Evolutionary conservation across 2,888 invertebrate genomes (phyloP).

Genomic region (Phanerotoma sp.): DNA sequence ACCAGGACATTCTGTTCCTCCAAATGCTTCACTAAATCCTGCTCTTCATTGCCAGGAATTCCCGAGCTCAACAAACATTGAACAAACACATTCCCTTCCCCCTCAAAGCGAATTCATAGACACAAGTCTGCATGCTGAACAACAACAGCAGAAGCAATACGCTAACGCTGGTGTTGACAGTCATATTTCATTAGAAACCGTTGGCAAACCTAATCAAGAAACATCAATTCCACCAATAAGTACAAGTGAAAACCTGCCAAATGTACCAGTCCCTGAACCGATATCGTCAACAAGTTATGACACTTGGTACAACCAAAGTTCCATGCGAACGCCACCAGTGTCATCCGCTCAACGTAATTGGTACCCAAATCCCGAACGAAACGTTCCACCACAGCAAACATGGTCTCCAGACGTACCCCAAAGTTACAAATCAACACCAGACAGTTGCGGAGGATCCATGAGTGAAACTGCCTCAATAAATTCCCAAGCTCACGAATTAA

Average conservation of each 20-base stretch:
- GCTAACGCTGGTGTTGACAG: too few relatives aligned
- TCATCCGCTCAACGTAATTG: constrained; percentile 38
- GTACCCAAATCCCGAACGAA: constrained; percentile 40
- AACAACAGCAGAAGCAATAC: too few relatives aligned
- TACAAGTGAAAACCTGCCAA: too few relatives aligned
- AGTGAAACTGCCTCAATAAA: background rate
- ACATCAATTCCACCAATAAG: too few relatives aligned
- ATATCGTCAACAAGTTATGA: constrained; percentile 44
- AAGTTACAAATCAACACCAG: constrained; percentile 52
- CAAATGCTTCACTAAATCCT: background rate
- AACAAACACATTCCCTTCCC: too few relatives aligned
- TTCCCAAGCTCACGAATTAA: background rate
- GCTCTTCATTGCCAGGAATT: background rate
- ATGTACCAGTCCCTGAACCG: constrained; percentile 17
- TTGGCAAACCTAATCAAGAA: too few relatives aligned
- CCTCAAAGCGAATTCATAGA: too few relatives aligned
- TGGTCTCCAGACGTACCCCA: constrained; percentile 34
- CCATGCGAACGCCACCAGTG: constrained; percentile 33
- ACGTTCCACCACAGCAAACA: constrained; percentile 21
- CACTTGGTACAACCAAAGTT: constrained; percentile 53
- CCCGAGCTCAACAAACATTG: background rate
- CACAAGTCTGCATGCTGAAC: too few relatives aligned
- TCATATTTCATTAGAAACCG: too few relatives aligned
- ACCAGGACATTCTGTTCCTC: background rate
- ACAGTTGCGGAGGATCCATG: constrained; percentile 16